Percentiles rank a stretch among this genome's conserved stretches.
Evolutionary conservation across 2,797 vertebrate genomes (phyloP).

Genomic region (Etheostoma nigrum): DNA sequence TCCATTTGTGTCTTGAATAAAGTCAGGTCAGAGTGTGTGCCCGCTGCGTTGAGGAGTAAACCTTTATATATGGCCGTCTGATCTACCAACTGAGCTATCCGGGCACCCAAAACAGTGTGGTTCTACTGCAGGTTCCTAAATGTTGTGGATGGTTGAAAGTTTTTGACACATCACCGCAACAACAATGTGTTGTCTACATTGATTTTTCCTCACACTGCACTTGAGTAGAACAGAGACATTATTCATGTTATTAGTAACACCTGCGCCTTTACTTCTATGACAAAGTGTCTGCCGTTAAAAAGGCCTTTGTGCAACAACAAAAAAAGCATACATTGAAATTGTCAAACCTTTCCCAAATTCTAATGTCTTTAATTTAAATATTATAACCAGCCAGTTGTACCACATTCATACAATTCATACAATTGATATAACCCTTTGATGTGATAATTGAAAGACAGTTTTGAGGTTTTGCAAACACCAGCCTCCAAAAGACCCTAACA

Average conservation of each 20-base stretch:
- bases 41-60: no score
- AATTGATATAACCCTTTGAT: neutral
- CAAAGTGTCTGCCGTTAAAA: neutral
- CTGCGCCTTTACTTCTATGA: neutral
- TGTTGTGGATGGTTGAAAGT: neutral
- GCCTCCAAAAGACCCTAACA: conserved; percentile 5
- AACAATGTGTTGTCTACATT: neutral
- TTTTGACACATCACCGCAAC: no score
- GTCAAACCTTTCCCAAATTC: neutral
- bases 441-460: conserved; percentile 3
- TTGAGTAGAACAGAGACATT: neutral
- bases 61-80: no score
- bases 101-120: neutral
- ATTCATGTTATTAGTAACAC: neutral
- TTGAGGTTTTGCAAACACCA: conserved; percentile 8
- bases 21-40: no score
- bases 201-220: no score
- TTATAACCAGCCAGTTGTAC: neutral
- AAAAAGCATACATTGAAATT: neutral
- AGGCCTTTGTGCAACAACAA: neutral
- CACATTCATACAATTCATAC: neutral
- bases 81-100: no score
- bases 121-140: neutral
- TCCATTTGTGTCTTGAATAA: no score
- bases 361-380: neutral